Percentiles rank a stretch among this genome's conserved stretches.
Conservation (phyloP, 2,888 invertebrate genomes). For the Melinopterus prodromus region DNA sequence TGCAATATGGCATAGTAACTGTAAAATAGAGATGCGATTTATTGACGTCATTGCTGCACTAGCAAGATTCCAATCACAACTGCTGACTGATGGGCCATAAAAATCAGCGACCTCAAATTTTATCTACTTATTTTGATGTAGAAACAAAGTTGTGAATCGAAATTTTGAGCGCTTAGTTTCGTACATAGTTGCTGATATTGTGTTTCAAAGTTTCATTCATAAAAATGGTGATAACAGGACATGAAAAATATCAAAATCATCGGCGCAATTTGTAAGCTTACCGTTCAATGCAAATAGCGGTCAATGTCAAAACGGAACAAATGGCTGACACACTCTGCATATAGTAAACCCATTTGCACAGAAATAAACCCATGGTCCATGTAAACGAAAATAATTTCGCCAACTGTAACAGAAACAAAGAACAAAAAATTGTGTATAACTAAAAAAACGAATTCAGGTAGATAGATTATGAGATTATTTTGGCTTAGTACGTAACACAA, state of each 20-base stretch:
- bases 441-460: no score
- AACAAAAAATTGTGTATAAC: constrained; percentile 28
- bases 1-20: constrained; percentile 77
- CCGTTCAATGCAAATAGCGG: constrained; percentile 78
- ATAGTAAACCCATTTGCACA: constrained; percentile 75
- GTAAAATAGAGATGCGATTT: constrained; percentile 45
- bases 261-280: constrained; percentile 52
- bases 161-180: no score
- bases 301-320: constrained; percentile 76
- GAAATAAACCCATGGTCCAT: constrained; percentile 72
- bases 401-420: constrained; percentile 60
- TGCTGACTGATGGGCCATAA: neutral
- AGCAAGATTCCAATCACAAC: neutral
- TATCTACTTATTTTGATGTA: neutral
- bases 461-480: neutral
- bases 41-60: neutral
- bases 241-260: neutral
- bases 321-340: constrained; percentile 76
- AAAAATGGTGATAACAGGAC: neutral
- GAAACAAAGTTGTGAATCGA: neutral
- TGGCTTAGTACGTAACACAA: neutral
- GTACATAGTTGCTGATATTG: no score
- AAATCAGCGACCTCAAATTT: constrained; percentile 4
- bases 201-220: neutral
- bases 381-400: constrained; percentile 73